Evolutionary conservation across 2,888 invertebrate species (phyloP).

Genomic region (Nymphalis polychloros): DNA sequence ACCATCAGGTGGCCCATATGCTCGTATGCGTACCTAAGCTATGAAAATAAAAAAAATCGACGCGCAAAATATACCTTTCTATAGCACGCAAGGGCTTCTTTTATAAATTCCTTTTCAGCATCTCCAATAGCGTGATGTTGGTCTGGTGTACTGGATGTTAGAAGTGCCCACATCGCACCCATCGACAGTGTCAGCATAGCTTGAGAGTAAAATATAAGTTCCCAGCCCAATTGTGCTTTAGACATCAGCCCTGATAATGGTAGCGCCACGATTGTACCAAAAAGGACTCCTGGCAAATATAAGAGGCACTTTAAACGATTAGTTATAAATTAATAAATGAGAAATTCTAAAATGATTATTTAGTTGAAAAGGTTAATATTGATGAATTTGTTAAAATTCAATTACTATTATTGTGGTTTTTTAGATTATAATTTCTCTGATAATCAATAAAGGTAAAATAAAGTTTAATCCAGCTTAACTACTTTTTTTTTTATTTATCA

Average conservation of each 20-base stretch:
- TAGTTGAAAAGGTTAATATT: too few relatives aligned
- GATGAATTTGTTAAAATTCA: too few relatives aligned
- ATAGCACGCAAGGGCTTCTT: conserved; percentile 49
- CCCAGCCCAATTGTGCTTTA: conserved; percentile 62
- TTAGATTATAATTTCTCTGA: too few relatives aligned
- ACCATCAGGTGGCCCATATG: too few relatives aligned
- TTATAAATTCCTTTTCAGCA: conserved; percentile 64
- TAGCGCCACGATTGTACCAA: conserved; percentile 60
- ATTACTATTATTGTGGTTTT: too few relatives aligned
- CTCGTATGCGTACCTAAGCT: too few relatives aligned
- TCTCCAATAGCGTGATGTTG: conserved; percentile 66
- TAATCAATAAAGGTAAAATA: too few relatives aligned
- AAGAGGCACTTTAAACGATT: too few relatives aligned
- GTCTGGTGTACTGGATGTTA: conserved; percentile 62
- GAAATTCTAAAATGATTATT: too few relatives aligned
- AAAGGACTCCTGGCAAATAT: conserved; percentile 40
- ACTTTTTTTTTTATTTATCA: background rate
- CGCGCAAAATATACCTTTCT: conserved; percentile 37
- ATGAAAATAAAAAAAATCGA: too few relatives aligned
- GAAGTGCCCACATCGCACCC: conserved; percentile 56
- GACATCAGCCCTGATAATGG: conserved; percentile 57
- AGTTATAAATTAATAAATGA: too few relatives aligned
- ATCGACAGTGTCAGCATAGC: conserved; percentile 62
- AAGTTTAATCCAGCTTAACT: too few relatives aligned
- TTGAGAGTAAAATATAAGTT: conserved; percentile 64